Conservation (phyloP, 2,797 vertebrate genomes). For the Scolopax bukidnonensis region DNA sequence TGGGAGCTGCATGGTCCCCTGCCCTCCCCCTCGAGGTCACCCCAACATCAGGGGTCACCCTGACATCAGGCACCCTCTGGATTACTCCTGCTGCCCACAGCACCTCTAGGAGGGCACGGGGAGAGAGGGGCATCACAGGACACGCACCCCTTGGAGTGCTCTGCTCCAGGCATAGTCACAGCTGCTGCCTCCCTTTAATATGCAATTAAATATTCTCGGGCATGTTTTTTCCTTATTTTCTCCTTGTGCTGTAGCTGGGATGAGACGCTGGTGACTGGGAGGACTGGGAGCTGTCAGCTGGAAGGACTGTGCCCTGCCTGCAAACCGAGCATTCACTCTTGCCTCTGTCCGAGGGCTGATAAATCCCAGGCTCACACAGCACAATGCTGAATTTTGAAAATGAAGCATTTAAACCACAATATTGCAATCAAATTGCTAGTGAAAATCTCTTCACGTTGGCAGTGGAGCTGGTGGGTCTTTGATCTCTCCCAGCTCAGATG, state of each 20-base stretch:
- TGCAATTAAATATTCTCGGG: background rate
- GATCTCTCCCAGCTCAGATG: constrained; percentile 56
- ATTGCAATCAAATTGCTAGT: constrained; percentile 1
- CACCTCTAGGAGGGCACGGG: background rate
- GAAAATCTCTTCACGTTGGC: background rate
- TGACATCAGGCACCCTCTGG: accelerated
- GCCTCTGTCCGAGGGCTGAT: background rate
- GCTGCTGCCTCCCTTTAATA: background rate
- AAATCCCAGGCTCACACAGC: background rate
- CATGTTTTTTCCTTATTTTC: background rate
- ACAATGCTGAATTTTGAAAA: background rate
- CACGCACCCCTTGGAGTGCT: accelerated
- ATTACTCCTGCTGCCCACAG: background rate
- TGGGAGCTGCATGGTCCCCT: accelerated
- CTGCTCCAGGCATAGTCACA: accelerated
- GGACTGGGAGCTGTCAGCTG: background rate
- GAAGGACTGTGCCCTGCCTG: background rate
- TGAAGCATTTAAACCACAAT: background rate
- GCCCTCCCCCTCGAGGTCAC: background rate
- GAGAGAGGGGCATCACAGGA: background rate
- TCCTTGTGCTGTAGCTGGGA: accelerated
- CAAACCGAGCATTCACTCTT: background rate
- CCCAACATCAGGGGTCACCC: background rate
- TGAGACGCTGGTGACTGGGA: accelerated
- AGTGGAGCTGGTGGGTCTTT: constrained; percentile 29